Conservation (phyloP, 2,888 invertebrate species). For the Agriopis aurantiaria region DNA sequence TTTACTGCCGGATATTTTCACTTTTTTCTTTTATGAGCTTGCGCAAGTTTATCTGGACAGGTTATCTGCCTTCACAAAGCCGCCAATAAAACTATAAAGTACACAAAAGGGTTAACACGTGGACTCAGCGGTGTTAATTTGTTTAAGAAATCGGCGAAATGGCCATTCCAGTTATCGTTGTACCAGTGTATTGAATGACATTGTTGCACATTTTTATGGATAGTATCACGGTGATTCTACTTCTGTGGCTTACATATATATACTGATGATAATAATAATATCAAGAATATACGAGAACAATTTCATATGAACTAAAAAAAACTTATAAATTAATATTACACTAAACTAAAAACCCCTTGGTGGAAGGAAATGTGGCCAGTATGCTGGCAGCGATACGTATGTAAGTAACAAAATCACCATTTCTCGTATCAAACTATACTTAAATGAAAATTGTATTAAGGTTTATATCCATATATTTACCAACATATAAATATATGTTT, state of each 20-base stretch:
- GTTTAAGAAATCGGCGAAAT: constrained; percentile 65
- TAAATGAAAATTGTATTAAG: too few species aligned
- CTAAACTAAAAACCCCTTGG: too few species aligned
- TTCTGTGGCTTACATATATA: background rate
- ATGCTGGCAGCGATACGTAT: too few species aligned
- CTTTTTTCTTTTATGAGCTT: constrained; percentile 75
- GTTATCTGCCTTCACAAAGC: constrained; percentile 44
- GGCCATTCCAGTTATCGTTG: constrained; percentile 30
- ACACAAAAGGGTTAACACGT: constrained; percentile 80
- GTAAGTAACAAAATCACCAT: too few species aligned
- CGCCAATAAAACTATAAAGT: constrained; percentile 51
- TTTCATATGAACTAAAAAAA: too few species aligned
- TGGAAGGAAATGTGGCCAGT: too few species aligned
- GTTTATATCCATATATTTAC: too few species aligned
- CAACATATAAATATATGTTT: too few species aligned
- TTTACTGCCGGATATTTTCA: constrained; percentile 78
- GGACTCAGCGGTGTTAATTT: constrained; percentile 76
- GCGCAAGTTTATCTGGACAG: constrained; percentile 62
- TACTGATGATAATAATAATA: too few species aligned
- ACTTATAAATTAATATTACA: too few species aligned
- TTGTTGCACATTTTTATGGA: constrained; percentile 14
- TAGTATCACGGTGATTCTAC: background rate
- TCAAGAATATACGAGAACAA: too few species aligned
- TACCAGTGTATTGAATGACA: constrained; percentile 11
- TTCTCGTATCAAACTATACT: too few species aligned